Evolutionary conservation across 2,888 invertebrate species (phyloP), one percentile per base, ranked within the genome.

Genomic region (Plagodis dolabraria): DNA sequence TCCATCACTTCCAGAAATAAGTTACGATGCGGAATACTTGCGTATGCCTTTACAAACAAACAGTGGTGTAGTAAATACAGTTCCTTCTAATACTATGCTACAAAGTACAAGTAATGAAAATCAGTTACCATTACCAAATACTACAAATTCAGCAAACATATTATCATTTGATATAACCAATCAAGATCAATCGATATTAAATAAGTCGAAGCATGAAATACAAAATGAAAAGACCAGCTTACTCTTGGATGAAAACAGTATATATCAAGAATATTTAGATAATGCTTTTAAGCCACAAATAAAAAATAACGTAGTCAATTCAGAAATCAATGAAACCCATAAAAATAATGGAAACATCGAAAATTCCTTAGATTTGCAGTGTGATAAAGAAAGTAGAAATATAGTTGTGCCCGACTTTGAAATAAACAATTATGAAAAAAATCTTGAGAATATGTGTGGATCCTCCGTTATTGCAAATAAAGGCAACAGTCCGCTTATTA

Each of bases 1-100:
- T 22, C 62, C 79, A 48, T 55, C 65, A 22, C 68, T 86, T 40
- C 83, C 86, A 48, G 82, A 86, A 76, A 85, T 82, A 36, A 76
- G 82, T 67, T 84, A 82, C 58, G 87, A 87, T 47, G 83, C 81
- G 22, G 82, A 86, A 70, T 83, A 82, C 68, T 83, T 77, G 49
- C 74, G 72, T 69, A 65, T 71, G 7, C 72, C 77, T 43, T 74
- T 78, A 42, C 75, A 66, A 48, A 58, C 62, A 55, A 68, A 58
- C 55, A 72, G 67, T 69, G 63, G 58, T 59, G 49, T 60, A n/a
- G 49, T 42, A 58, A 66, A 57, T 59, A 61, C 64, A 63, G 63
- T 64, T 46, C 40, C 70, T 55, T 53, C 66, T 7, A 62, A 55
- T 6, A 50, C 63, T 49, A 56, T 62, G 34, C 46, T 64, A 45